Conservation (phyloP, 2,113 vertebrate genomes). For the Aythya baeri region DNA sequence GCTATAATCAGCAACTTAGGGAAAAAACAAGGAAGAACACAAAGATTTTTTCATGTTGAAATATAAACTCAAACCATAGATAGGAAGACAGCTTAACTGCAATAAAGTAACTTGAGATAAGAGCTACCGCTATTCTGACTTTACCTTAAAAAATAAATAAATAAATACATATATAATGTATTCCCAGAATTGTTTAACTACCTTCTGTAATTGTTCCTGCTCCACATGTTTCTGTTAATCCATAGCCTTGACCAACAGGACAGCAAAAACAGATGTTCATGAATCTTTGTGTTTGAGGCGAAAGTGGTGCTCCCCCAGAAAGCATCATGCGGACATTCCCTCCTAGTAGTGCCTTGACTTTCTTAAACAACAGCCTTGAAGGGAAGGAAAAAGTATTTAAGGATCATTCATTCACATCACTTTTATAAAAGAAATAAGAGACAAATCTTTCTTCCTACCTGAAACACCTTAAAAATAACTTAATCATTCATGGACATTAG, state of each 20-base stretch:
- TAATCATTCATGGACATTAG: background rate
- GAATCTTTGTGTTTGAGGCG: conserved; percentile 91
- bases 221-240: conserved; percentile 95
- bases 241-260: conserved; percentile 94
- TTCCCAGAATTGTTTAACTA: conserved; percentile 36
- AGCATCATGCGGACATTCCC: conserved; percentile 93
- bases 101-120: background rate
- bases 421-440: background rate
- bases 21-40: conserved; percentile 1
- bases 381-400: background rate
- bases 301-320: conserved; percentile 93
- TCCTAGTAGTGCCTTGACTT: conserved; percentile 90
- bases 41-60: background rate
- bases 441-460: background rate
- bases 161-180: background rate
- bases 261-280: conserved; percentile 99
- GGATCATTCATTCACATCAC: background rate
- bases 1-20: conserved; percentile 82
- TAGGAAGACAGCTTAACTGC: background rate
- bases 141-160: background rate
- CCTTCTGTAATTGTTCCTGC: conserved; percentile 96
- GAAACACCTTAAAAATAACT: background rate
- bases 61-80: background rate
- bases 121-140: background rate
- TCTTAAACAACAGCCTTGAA: conserved; percentile 88